Conservation (phyloP, 2,797 vertebrate genomes). For the Setipinna tenuifilis region DNA sequence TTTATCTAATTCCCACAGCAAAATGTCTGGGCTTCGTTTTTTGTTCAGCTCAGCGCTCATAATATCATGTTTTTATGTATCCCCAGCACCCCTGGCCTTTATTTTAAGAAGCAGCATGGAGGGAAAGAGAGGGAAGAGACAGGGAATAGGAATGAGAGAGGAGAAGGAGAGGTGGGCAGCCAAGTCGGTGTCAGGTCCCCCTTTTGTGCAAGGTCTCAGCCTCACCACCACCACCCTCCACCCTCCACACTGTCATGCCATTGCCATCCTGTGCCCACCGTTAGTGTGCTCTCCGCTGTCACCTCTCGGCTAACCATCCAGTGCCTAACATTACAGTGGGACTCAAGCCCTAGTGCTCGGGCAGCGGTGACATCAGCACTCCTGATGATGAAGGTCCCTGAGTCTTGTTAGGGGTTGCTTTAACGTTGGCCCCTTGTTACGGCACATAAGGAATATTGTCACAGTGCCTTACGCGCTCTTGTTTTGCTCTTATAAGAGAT, state of each 20-base stretch:
- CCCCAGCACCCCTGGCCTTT: not conserved
- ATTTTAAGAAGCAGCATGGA: not conserved
- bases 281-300: not conserved
- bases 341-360: not conserved
- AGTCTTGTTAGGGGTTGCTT: too few species aligned
- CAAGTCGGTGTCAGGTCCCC: conserved; percentile 1
- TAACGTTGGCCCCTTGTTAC: not conserved
- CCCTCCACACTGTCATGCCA: conserved; percentile 23
- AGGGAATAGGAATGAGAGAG: too few species aligned
- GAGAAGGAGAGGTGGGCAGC: conserved; percentile 12
- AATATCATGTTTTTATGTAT: not conserved
- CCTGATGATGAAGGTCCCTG: not conserved
- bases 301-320: not conserved
- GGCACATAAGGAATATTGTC: not conserved
- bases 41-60: not conserved
- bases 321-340: not conserved
- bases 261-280: conserved; percentile 8
- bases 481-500: too few species aligned
- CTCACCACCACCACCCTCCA: not conserved
- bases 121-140: not conserved
- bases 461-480: too few species aligned
- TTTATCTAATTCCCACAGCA: not conserved
- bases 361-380: not conserved
- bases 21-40: not conserved
- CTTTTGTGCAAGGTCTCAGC: not conserved